A percentile compares a stretch with the other conserved stretches of the same genome.
Conservation (phyloP, 2,888 invertebrate genomes). For the Tanytarsus gracilentus region DNA sequence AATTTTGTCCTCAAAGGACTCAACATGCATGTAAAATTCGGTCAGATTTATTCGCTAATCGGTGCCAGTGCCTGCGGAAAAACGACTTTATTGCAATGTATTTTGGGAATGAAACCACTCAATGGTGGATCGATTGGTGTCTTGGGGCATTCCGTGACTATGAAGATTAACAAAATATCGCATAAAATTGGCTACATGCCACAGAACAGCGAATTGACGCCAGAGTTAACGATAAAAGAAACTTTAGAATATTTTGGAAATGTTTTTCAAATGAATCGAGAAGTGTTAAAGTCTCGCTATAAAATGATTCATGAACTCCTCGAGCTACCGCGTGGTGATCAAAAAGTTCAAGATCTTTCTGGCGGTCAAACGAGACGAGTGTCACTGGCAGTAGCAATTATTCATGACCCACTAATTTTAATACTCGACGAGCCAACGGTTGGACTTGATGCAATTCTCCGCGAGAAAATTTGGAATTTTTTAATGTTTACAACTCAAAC, state of each 20-base stretch:
- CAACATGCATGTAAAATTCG: not conserved
- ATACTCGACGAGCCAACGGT: not conserved
- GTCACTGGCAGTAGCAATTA: not conserved
- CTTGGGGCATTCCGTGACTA: not conserved
- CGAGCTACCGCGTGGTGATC: not conserved
- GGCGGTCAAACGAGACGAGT: not conserved
- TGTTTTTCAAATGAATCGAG: not conserved
- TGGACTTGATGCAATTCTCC: not conserved
- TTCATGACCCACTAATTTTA: not conserved
- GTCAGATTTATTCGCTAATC: not conserved
- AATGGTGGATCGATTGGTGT: not conserved
- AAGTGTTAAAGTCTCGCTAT: not conserved
- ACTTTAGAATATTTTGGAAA: conserved; percentile 3
- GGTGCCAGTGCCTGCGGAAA: not conserved
- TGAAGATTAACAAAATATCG: not conserved
- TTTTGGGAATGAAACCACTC: not conserved
- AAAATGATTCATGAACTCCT: not conserved
- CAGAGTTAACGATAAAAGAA: not conserved
- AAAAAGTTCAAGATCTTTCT: not conserved
- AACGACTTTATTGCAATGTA: not conserved
- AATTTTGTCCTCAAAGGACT: not conserved
- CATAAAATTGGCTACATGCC: not conserved
- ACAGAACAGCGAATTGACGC: not conserved
- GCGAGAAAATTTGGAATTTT: conserved; percentile 1
- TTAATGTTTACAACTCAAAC: not conserved